These are phyloP conservation scores for Acipenser oxyrinchus DNA, from an alignment of 2,797 vertebrate genomes.

Conservation along the genomic window DNA sequence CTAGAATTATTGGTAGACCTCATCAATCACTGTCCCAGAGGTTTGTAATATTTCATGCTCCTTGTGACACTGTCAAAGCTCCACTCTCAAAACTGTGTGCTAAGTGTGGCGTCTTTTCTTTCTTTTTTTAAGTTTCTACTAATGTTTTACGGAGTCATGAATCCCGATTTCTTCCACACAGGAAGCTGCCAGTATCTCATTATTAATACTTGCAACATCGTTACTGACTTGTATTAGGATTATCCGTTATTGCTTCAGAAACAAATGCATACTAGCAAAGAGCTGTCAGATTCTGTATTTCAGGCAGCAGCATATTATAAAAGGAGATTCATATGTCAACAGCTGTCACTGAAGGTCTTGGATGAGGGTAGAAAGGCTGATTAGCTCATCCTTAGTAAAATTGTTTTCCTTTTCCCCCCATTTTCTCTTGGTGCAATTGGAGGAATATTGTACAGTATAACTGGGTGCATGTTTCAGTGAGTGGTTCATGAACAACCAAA, in stretches of 20 bases:
- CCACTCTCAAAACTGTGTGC: slow-evolving; percentile 20
- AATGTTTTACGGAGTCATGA: slow-evolving; percentile 4
- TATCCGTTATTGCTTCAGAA: background rate
- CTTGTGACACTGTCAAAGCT: slow-evolving; percentile 19
- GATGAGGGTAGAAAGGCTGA: no score
- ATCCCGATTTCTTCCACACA: background rate
- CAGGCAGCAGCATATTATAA: background rate
- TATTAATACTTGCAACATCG: background rate
- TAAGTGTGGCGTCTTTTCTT: slow-evolving; percentile 8
- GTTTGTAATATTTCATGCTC: slow-evolving; percentile 16
- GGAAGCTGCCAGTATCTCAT: background rate
- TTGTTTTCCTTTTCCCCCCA: no score
- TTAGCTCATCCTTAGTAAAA: no score
- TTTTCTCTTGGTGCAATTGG: no score
- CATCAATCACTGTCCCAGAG: slow-evolving; percentile 26
- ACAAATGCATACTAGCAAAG: background rate
- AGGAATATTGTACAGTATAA: no score
- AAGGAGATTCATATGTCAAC: no score
- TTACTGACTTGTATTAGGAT: background rate
- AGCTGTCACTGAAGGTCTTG: no score
- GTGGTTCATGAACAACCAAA: no score
- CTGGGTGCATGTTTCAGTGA: no score
- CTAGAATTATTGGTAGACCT: slow-evolving; percentile 23
- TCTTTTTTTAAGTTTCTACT: background rate
- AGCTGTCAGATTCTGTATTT: background rate